Evolutionary conservation across 2,888 invertebrate species (phyloP).

Genomic region (Acanthopleura granulata): DNA sequence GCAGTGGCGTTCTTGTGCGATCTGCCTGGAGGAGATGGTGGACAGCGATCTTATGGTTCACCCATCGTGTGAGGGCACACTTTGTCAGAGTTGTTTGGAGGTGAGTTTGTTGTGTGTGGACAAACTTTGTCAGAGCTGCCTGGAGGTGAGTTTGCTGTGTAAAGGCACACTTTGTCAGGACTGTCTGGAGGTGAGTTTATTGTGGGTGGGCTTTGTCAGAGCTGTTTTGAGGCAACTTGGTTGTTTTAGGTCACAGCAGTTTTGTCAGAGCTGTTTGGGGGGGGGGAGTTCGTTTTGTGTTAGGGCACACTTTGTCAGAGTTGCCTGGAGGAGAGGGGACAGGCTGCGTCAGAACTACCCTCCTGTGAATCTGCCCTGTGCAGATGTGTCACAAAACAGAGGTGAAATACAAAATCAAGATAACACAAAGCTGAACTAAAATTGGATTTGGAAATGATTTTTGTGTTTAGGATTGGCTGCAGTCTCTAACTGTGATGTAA

Average conservation of each 20-base stretch:
- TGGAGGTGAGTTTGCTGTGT: background rate
- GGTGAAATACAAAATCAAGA: no score
- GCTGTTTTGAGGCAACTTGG: no score
- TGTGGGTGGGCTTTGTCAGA: no score
- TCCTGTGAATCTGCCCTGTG: constrained; percentile 69
- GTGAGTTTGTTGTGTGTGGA: constrained; percentile 61
- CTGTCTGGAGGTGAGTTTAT: no score
- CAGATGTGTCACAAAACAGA: no score
- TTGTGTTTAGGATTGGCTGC: no score
- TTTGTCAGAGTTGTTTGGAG: constrained; percentile 76
- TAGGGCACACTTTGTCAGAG: constrained; percentile 74
- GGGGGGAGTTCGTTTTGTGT: constrained; percentile 58
- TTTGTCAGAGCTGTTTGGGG: no score
- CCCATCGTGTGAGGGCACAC: constrained; percentile 73
- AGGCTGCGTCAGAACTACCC: constrained; percentile 48
- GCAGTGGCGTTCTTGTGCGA: constrained; percentile 72
- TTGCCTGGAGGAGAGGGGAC: constrained; percentile 73
- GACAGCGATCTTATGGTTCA: constrained; percentile 74
- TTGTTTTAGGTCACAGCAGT: no score
- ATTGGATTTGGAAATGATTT: no score
- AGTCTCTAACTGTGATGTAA: no score
- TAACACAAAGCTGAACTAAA: background rate
- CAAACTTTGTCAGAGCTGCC: background rate
- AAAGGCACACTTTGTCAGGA: no score
- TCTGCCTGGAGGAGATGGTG: constrained; percentile 76